Base-by-base conservation (phyloP, 2,797 vertebrate species). In the Acipenser oxyrinchus region DNA sequence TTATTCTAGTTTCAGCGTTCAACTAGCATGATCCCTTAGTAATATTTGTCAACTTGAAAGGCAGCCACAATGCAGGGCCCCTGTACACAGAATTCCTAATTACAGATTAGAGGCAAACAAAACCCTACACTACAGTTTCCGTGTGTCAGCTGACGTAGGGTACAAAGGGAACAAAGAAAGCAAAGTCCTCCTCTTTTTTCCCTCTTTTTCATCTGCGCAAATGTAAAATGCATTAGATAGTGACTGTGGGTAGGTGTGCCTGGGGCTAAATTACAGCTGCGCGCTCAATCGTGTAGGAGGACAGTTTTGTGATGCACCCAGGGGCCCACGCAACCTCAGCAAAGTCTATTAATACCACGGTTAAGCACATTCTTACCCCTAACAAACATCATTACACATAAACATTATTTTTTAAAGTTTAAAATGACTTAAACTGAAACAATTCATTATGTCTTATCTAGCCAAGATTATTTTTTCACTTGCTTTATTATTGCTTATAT, bases 161-260 rank as follows among this genome's bases (percentile, higher is more conserved):
- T 73, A 79, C 81, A 77, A 79, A 78, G 69, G 74, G 72, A 80
- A 79, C 76, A 74, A 74, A 74, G 74, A 71, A 69, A 53, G 70
- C 66, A 62, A 66, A 62, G 66, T 49, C 62, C 64, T n/a, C 70
- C 7, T n/a, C 68, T 62, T 10, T 69, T 72, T 66, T 70, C 69
- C 70, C 74, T 62, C 69, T 12, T 71, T 74, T 81, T 80, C 79
- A 86, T 81, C 81, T 78, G 78, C 80, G 85, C 83, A 82, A 85
- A 87, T 85, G 82, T 84, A 86, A 84, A 84, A 88, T 84, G 81
- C 85, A 86, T 83, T 85, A 87, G 83, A 84, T 73, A 73, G 83
- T 80, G 85, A 79, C 81, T 82, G 78, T 72, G 81, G 82, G 83
- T 86, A 89, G 87, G 86, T 86, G 82, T 79, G 85, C 89, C 88